Conservation (phyloP, 64 coral and sea anemone species). For the Pocillopora verrucosa region DNA sequence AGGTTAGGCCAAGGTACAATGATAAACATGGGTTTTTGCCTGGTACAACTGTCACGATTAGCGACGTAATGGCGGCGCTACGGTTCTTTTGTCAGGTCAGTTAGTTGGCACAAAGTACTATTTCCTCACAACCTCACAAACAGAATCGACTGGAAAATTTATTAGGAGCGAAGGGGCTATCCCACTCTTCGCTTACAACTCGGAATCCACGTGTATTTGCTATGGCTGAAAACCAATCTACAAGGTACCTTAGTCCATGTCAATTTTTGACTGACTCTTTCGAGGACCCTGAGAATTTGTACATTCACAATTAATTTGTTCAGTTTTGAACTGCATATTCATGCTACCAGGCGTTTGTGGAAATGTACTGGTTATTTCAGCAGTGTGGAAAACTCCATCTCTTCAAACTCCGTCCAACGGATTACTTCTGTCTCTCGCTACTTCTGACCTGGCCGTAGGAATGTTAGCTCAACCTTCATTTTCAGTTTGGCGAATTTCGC, state of each 20-base stretch:
- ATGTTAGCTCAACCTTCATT: conserved; percentile 16
- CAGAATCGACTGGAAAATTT: too few species aligned
- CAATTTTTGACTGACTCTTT: neutral
- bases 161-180: too few species aligned
- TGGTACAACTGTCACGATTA: neutral
- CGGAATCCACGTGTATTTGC: neutral
- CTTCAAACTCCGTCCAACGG: conserved; percentile 39
- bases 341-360: conserved; percentile 10
- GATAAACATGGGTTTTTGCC: neutral
- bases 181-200: neutral
- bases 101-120: neutral
- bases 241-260: neutral
- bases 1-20: neutral
- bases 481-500: neutral
- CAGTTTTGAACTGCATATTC: conserved; percentile 10
- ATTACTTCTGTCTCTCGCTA: neutral
- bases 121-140: neutral
- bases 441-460: conserved; percentile 12
- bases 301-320: conserved; percentile 26
- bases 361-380: conserved; percentile 30
- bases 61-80: too few species aligned
- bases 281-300: conserved; percentile 24
- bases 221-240: neutral
- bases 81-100: too few species aligned
- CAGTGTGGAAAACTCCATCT: conserved; percentile 22